Conservation (phyloP, 2,888 invertebrate genomes). For the Gymnoscelis rufifasciata region DNA sequence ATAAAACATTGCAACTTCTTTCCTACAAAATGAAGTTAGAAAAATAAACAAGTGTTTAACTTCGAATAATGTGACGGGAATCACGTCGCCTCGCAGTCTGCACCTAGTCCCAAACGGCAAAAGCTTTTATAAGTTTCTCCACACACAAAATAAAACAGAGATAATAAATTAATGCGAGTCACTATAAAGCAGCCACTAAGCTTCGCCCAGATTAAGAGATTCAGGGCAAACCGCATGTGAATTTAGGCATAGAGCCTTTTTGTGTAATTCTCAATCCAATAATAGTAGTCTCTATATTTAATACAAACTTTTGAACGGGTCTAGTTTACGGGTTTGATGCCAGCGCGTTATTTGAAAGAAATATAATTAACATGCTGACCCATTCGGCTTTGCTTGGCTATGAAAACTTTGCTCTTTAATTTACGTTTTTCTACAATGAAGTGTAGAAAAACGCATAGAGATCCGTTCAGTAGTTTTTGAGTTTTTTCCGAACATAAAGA, state of each 20-base stretch:
- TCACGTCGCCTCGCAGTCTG: slow-evolving; percentile 26
- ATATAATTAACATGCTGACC: too few species aligned
- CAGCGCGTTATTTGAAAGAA: too few species aligned
- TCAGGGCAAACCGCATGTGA: slow-evolving; percentile 51
- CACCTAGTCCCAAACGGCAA: slow-evolving; percentile 34
- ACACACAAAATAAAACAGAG: slow-evolving; percentile 49
- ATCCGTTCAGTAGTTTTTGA: too few species aligned
- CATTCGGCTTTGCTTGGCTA: too few species aligned
- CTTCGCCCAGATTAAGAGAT: slow-evolving; percentile 52
- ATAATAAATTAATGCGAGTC: slow-evolving; percentile 61
- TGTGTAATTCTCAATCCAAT: slow-evolving; percentile 37
- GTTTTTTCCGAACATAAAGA: too few species aligned
- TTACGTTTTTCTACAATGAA: too few species aligned
- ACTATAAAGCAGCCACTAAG: slow-evolving; percentile 49
- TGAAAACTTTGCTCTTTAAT: too few species aligned
- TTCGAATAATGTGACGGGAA: slow-evolving; percentile 12
- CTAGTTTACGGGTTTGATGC: too few species aligned
- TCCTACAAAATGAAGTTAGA: too few species aligned
- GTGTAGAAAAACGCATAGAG: too few species aligned
- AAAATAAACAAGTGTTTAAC: slow-evolving; percentile 9
- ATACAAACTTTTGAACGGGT: too few species aligned
- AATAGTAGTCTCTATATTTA: slow-evolving; percentile 26
- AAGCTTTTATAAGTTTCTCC: slow-evolving; percentile 48
- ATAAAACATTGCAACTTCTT: too few species aligned
- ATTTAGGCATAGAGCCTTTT: slow-evolving; percentile 45